Evolutionary conservation across 2,797 vertebrate species (phyloP), one percentile per base, ranked within the genome.

Genomic region (Numenius phaeopus): DNA sequence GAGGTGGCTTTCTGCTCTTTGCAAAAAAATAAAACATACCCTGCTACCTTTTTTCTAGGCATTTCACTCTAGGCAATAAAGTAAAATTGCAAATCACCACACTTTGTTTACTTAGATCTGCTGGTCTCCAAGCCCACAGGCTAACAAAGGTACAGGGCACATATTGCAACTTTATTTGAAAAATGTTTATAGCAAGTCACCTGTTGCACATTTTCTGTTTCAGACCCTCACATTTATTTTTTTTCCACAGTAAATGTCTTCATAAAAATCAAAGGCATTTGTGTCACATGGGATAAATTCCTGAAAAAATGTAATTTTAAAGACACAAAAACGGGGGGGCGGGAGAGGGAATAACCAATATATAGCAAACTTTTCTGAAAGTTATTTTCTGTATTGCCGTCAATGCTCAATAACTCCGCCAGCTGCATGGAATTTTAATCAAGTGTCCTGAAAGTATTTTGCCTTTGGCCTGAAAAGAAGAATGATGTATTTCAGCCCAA

Each of bases 401-500:
- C 62, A 83, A 3, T 30, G 64, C 40, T 89, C 16, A 66, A 49
- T 44, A 91, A 82, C n/a, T 89, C 93, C 77, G 32, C 3, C 85
- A 72, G 73, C 26, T 2, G 0, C 92, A 58, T 65, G 83, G 88
- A 95, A 94, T 93, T 94, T 95, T 84, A 94, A 96, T 94, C 94
- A 92, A 90, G 65, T 37, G 17, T 93, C 83, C 88, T 70, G 30
- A 93, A 96, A 97, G 70, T 90, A 97, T 95, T 96, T 97, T 90
- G 88, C 93, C 96, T 87, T 95, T 94, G 93, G 95, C 93, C 49
- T 94, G 72, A 93, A 83, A 92, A 89, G 83, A 97, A 90, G 88
- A 93, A 92, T 73, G 57, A 92, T 73, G 67, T 40, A 83, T 87
- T 93, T 84, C 86, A 92, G 78, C 71, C 81, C 64, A 83, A 77